Base-by-base conservation (phyloP, 1,140 invertebrate genomes). In the Drosophila nikananu region DNA sequence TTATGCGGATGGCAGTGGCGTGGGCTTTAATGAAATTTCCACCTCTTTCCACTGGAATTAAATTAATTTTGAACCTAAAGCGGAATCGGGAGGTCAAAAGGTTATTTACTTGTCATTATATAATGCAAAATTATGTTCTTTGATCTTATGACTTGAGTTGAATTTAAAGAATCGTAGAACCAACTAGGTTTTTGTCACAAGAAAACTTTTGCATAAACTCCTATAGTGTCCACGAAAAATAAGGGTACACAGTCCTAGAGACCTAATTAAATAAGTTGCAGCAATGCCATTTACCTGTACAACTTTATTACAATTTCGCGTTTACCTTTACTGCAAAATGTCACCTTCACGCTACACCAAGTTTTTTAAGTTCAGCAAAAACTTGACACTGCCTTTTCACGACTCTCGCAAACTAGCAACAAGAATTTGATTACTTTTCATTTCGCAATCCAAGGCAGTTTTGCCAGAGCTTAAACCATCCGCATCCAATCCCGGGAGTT, bases 21-120 rank as follows among this genome's bases (percentile, higher is more conserved):
- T 67, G 72, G 74, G 79, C 82, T 82, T 75, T 82, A 86, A 86
- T 86, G 68, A 81, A 82, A 86, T 86, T 77, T 61, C 51, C 71
- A 62, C 60, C 58, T 73, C 58, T 42, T 66, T 49, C 27, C 51
- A 42, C 72, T 37, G 32, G n/a, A 48, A 41, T 48, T 25, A 19
- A 75, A 75, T 74, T 74, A 44, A 52, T 74, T 61, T 42, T 44
- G 23, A 32, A 44, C 37, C 49, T 48, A 21, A 59, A 21, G 37
- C 10, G 17, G 27, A 19, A 41, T 25, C 19, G n/a, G 19, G n/a
- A 32, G 27, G 19, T 41, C 39, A 37, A 27, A 13, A 51, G 42
- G 25, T 25, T 62, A 35, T 62, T 62, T 35, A 7, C 32, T 23
- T 52, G 27, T 13, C n/a, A 52, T 19, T 52, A 52, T 52, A 15